Percentiles rank a stretch among this genome's conserved stretches.
Conservation (phyloP, 2,888 invertebrate genomes). For the Dyspetes luteomarginatus region DNA sequence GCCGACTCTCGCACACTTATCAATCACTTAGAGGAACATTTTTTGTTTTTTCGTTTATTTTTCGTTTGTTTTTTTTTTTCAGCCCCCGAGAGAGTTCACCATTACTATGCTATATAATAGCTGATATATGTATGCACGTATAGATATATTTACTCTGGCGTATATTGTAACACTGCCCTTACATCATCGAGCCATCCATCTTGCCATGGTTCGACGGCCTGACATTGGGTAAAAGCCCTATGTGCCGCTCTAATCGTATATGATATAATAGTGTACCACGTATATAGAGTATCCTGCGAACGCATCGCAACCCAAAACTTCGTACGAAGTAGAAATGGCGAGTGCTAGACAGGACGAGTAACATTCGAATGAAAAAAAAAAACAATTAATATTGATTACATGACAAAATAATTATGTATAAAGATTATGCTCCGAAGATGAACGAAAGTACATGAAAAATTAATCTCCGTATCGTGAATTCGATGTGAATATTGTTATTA, state of each 20-base stretch:
- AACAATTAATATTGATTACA: too few species aligned
- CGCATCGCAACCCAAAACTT: too few species aligned
- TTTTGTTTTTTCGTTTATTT: conserved; percentile 48
- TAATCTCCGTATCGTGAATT: too few species aligned
- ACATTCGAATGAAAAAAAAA: too few species aligned
- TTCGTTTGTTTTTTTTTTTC: conserved; percentile 19
- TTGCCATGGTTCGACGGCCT: conserved; percentile 69
- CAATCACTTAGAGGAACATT: conserved; percentile 73
- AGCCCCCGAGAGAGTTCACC: conserved; percentile 50
- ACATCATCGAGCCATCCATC: conserved; percentile 70
- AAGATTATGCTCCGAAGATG: too few species aligned
- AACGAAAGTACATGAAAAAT: too few species aligned
- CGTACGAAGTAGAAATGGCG: too few species aligned
- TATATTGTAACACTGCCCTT: conserved; percentile 62
- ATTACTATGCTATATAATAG: conserved; percentile 39
- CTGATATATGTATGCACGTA: conserved; percentile 9
- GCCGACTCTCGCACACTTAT: conserved; percentile 73
- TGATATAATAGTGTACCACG: neutral
- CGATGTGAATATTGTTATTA: too few species aligned
- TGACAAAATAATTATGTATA: too few species aligned
- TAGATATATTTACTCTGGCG: conserved; percentile 12
- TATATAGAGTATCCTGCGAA: too few species aligned
- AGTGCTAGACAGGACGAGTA: too few species aligned
- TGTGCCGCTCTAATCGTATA: conserved; percentile 1
- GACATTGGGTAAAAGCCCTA: conserved; percentile 66